Evolutionary conservation across 2,113 vertebrate genomes (phyloP), one percentile per base, ranked within the genome.

Genomic region (Aldabrachelys gigantea): DNA sequence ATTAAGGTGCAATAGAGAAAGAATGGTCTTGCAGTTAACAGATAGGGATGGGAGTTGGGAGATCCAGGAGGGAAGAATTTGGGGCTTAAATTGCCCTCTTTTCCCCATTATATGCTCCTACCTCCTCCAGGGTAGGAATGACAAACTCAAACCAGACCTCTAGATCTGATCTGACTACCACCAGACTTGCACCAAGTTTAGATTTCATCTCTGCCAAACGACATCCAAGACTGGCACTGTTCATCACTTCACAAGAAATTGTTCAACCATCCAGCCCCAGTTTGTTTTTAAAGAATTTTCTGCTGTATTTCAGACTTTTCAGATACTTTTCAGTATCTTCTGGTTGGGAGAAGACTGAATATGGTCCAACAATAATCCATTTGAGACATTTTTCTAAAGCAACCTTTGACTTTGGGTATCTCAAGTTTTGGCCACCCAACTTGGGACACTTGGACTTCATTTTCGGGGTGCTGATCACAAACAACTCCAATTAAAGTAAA

Each of bases 381-480:
- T 76, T 76, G 41, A 76, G 41, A 14, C 24, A 47, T 25, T 78
- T 78, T 78, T 44, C 75, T 27, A 78, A 78, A 78, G 25, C 41
- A 27, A 27, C 22, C 41, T 47, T 24, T 27, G 41, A 78, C 41
- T 27, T 44, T 13, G 22, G 41, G 19, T 44, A 10, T 41, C 69
- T 21, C 41, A 78, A 44, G 10, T 47, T 14, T 47, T 29, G 13
- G 16, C 6, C 75, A 47, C 84, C 80, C 82, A 90, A 35, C 47
- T 85, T 85, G 72, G 82, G 89, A 41, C 44, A 47, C 21, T 72
- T 62, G 5, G 6, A 1, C 88, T 87, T 82, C 81, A 81, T 89
- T 89, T 96, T 83, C 79, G 83, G 65, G 47, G 75, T 50, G 65
- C 35, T 38, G 56, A 84, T 79, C 79, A 84, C 92, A 84, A 85